Conservation (phyloP, 2,797 vertebrate species). For the Lutjanus campechanus region DNA sequence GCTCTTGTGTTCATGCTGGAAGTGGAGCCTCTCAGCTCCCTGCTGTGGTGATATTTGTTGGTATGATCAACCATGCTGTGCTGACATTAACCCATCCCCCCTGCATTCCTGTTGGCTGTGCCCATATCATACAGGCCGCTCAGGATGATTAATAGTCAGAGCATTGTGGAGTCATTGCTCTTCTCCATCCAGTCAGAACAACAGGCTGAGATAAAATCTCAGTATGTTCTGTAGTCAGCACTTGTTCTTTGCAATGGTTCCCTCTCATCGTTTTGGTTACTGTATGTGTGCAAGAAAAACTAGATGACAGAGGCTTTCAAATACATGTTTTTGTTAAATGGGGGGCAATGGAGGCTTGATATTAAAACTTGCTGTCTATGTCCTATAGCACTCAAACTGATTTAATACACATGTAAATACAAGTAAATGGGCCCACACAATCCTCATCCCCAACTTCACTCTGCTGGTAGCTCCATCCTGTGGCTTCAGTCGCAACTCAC, state of each 20-base stretch:
- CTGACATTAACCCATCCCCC: constrained; percentile 64
- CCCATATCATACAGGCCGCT: constrained; percentile 71
- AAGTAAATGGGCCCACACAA: not conserved
- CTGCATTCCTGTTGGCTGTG: constrained; percentile 54
- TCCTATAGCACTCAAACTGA: no score
- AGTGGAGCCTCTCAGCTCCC: constrained; percentile 29
- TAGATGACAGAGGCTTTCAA: not conserved
- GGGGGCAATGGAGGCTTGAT: not conserved
- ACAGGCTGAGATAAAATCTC: constrained; percentile 75
- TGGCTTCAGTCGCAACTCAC: not conserved
- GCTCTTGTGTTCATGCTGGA: constrained; percentile 30
- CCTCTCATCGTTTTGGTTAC: constrained; percentile 14
- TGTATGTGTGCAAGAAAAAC: constrained; percentile 18
- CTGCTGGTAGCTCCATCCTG: not conserved
- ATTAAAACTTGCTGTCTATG: not conserved
- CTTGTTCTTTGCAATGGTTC: constrained; percentile 54
- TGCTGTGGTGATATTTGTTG: constrained; percentile 56
- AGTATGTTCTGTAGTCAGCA: constrained; percentile 73
- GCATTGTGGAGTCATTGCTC: constrained; percentile 77
- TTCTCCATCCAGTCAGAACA: constrained; percentile 70
- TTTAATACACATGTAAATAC: not conserved
- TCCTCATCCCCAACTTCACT: not conserved
- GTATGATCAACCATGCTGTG: constrained; percentile 59
- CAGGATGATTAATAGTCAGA: constrained; percentile 80
- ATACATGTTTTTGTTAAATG: not conserved